A percentile compares a stretch with the other conserved stretches of the same genome.
These are phyloP conservation scores for Drymonia ruficornis DNA, from an alignment of 2,888 invertebrate species.

Conservation along the genomic window DNA sequence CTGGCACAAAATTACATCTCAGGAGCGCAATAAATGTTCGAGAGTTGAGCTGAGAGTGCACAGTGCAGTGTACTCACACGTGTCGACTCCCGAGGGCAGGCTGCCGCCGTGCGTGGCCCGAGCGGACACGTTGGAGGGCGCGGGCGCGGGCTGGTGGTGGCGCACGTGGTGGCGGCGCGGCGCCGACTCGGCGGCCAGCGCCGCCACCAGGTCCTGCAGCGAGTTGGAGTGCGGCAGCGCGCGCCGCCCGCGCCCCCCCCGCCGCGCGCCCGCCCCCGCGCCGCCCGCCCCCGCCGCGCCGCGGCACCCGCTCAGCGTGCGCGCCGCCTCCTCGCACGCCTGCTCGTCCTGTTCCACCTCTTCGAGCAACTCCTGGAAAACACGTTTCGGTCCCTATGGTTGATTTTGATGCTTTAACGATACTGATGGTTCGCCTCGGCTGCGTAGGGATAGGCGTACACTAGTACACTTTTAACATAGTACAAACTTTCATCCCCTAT, in stretches of 20 bases:
- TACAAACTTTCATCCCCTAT: too few species aligned
- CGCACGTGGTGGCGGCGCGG: constrained; percentile 46
- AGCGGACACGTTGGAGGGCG: constrained; percentile 64
- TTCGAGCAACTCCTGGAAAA: constrained; percentile 88
- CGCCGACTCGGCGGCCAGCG: constrained; percentile 71
- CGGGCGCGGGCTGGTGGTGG: constrained; percentile 52
- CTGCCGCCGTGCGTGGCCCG: constrained; percentile 78
- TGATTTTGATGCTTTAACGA: too few species aligned
- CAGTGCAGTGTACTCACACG: constrained; percentile 67
- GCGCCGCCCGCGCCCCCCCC: constrained; percentile 64
- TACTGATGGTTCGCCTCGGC: too few species aligned
- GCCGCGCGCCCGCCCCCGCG: constrained; percentile 73
- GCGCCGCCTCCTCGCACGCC: constrained; percentile 81
- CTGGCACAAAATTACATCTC: too few species aligned
- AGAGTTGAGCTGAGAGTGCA: too few species aligned
- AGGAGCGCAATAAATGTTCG: too few species aligned
- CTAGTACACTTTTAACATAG: too few species aligned
- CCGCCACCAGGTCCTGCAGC: constrained; percentile 85
- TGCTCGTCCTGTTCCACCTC: constrained; percentile 91
- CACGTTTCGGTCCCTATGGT: neutral
- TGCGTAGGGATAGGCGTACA: too few species aligned
- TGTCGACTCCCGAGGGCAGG: constrained; percentile 78
- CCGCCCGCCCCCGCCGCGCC: constrained; percentile 65
- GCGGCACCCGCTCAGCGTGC: constrained; percentile 66
- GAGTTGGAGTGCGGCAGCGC: constrained; percentile 84